A percentile compares a stretch with the other conserved stretches of the same genome.
phyloP scores from a whole-genome alignment of 2,113 vertebrate species.

The Puffinus mauretanicus region DNA sequence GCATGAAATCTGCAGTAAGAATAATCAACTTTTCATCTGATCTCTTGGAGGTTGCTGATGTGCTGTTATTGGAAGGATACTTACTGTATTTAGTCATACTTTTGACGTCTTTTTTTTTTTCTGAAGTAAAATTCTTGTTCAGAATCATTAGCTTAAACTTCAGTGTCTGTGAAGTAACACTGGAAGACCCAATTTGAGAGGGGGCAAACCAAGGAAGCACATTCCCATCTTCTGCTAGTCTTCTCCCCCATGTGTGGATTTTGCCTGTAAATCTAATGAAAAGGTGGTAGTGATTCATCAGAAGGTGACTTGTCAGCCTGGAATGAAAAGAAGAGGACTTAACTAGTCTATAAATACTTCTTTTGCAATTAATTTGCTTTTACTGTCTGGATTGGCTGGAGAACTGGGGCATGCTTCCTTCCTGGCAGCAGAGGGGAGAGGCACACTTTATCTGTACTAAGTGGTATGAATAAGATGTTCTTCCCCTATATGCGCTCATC shows the following conservation, averaged over 20 bases:
- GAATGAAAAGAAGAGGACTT: not conserved
- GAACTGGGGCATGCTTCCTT: not conserved
- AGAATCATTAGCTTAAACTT: not conserved
- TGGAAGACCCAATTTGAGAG: not conserved
- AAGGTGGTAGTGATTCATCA: not conserved
- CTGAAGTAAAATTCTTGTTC: not conserved
- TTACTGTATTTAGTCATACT: not conserved
- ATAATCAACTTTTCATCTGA: not conserved
- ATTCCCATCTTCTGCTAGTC: not conserved
- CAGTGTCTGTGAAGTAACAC: not conserved
- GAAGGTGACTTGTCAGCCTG: not conserved
- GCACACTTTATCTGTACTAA: not conserved
- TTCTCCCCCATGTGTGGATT: not conserved
- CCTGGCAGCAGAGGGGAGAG: not conserved
- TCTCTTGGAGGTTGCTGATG: not conserved
- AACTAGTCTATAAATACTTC: not conserved
- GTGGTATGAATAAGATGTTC: not conserved
- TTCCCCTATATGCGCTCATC: fast-evolving
- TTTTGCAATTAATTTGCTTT: not conserved
- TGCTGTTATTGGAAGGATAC: not conserved
- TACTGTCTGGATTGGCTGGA: not conserved
- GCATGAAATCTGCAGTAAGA: not conserved
- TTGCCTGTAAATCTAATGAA: not conserved
- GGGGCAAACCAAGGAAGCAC: not conserved
- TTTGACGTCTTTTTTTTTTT: not conserved